Conservation (phyloP, 2,888 invertebrate species). For the Acleris laterana region DNA sequence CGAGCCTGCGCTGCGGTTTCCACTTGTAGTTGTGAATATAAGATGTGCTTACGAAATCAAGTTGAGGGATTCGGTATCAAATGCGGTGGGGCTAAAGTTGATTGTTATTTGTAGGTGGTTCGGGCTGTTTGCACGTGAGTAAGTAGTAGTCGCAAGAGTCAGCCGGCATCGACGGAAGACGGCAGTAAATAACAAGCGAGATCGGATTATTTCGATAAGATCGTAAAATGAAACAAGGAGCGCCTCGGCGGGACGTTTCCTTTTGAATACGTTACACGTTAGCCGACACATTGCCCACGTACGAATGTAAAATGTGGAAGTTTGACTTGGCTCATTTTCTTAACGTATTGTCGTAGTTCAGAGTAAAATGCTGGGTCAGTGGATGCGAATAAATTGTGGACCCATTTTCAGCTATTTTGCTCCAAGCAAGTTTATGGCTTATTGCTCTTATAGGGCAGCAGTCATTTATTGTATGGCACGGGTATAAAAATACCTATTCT, state of each 20-base stretch:
- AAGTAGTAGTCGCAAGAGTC: slow-evolving; percentile 36
- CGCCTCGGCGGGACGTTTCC: slow-evolving; percentile 73
- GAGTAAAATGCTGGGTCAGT: slow-evolving; percentile 9
- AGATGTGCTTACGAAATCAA: slow-evolving; percentile 53
- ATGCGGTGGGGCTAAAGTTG: slow-evolving; percentile 60
- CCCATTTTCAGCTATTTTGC: background rate
- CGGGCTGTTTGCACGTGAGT: slow-evolving; percentile 56
- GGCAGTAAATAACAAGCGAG: slow-evolving; percentile 81
- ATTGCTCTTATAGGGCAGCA: too few relatives aligned
- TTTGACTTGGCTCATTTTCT: slow-evolving; percentile 57
- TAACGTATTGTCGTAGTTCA: slow-evolving; percentile 31
- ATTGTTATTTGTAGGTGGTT: slow-evolving; percentile 56
- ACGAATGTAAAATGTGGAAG: slow-evolving; percentile 59
- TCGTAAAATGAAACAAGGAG: slow-evolving; percentile 83
- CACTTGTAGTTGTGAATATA: slow-evolving; percentile 55
- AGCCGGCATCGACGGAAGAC: slow-evolving; percentile 71
- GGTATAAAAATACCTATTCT: too few relatives aligned
- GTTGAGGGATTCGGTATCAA: slow-evolving; percentile 60
- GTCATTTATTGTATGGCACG: too few relatives aligned
- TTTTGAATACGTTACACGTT: slow-evolving; percentile 72
- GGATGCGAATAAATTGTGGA: background rate
- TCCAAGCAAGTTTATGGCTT: too few relatives aligned
- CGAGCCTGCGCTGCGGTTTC: slow-evolving; percentile 52
- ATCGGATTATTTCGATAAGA: slow-evolving; percentile 84
- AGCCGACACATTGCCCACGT: slow-evolving; percentile 61